Conservation (phyloP, 1,140 invertebrate species). For the Drosophila sproati region DNA sequence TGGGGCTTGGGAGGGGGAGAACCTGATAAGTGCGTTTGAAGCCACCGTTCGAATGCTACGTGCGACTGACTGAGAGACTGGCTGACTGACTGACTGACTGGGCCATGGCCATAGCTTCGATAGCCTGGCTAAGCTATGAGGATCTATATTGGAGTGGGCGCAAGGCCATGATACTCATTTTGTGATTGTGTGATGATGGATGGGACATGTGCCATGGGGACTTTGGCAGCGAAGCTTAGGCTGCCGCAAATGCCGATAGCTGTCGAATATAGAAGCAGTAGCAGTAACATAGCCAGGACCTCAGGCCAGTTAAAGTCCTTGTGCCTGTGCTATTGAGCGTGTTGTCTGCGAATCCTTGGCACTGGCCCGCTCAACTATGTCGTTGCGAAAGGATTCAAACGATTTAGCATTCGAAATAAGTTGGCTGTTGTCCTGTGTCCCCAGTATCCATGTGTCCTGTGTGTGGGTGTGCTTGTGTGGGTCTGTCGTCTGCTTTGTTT, state of each 20-base stretch:
- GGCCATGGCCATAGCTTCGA: conserved; percentile 45
- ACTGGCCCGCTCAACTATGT: conserved; percentile 68
- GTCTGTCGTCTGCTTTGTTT: conserved; percentile 54
- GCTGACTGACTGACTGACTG: conserved; percentile 29
- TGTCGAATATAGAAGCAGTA: conserved; percentile 39
- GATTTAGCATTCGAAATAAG: conserved; percentile 81
- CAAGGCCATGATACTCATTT: conserved; percentile 75
- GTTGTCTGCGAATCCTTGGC: conserved; percentile 5
- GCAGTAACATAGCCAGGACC: not conserved
- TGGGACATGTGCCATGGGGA: conserved; percentile 66
- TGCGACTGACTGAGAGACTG: conserved; percentile 32
- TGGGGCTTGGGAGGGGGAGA: conserved; percentile 42
- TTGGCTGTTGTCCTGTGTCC: conserved; percentile 42
- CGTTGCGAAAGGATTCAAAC: conserved; percentile 73
- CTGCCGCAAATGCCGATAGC: conserved; percentile 60
- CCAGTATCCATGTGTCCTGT: conserved; percentile 8
- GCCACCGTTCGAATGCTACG: conserved; percentile 79
- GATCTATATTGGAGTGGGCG: not conserved
- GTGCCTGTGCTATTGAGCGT: conserved; percentile 69
- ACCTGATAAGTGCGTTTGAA: conserved; percentile 83
- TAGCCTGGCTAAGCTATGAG: conserved; percentile 27
- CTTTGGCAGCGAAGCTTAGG: conserved; percentile 38
- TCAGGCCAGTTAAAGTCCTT: conserved; percentile 40
- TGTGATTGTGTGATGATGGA: conserved; percentile 83
- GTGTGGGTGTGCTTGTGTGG: conserved; percentile 39